These are phyloP conservation scores for Nebria salina DNA, from an alignment of 2,888 invertebrate species.

Conservation along the genomic window DNA sequence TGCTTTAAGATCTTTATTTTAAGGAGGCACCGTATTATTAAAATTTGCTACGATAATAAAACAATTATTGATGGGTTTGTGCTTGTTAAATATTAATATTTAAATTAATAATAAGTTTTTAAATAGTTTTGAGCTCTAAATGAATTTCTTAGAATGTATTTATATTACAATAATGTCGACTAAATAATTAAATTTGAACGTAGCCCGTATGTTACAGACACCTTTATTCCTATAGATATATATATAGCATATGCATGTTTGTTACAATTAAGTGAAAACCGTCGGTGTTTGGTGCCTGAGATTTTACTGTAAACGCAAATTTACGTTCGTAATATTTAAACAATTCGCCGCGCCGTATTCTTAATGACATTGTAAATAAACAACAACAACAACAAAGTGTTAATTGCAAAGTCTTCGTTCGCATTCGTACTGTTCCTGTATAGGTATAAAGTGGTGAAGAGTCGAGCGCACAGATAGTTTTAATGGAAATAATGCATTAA, in stretches of 20 bases:
- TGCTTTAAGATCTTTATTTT: not conserved
- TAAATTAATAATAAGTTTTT: no score
- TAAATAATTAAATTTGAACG: not conserved
- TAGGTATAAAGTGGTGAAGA: not conserved
- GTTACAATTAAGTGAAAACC: conserved; percentile 42
- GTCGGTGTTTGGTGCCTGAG: conserved; percentile 22
- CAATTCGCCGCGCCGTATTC: conserved; percentile 42
- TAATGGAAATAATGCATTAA: conserved; percentile 47
- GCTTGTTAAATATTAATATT: no score
- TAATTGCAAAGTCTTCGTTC: conserved; percentile 45
- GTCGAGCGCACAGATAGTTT: conserved; percentile 41
- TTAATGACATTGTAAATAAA: conserved; percentile 47
- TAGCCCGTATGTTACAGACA: not conserved
- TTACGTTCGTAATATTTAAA: conserved; percentile 47
- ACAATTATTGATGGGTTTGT: no score
- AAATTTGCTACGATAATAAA: not conserved
- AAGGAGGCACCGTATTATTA: not conserved
- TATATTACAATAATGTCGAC: no score
- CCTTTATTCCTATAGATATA: not conserved
- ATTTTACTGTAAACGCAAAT: conserved; percentile 43
- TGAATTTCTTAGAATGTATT: no score
- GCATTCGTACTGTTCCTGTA: not conserved
- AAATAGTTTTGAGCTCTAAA: no score
- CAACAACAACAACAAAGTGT: conserved; percentile 41
- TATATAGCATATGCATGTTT: not conserved